Percentiles rank a stretch among this genome's conserved stretches.
Evolutionary conservation across 2,888 invertebrate species (phyloP).

Genomic region (Pardosa pseudoannulata): DNA sequence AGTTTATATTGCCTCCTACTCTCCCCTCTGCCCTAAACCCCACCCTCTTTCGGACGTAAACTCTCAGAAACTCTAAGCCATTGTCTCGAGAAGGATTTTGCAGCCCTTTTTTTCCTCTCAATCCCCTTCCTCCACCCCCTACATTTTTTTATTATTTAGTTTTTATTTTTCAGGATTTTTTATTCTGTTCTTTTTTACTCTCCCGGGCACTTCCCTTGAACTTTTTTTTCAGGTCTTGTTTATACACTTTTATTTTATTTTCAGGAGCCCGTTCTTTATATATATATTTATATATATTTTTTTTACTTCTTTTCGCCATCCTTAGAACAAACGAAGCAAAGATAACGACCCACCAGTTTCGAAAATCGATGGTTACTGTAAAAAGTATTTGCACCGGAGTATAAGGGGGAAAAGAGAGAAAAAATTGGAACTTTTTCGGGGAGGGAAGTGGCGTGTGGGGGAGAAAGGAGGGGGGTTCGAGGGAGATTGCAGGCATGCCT

Average conservation of each 20-base stretch:
- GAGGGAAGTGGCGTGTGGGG: too few relatives aligned
- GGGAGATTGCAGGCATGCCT: background rate
- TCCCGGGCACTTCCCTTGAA: conserved; percentile 22
- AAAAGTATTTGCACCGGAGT: conserved; percentile 64
- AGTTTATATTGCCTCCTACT: conserved; percentile 55
- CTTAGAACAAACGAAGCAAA: conserved; percentile 63
- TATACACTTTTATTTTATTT: conserved; percentile 63
- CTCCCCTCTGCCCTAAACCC: too few relatives aligned
- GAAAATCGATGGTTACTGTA: conserved; percentile 71
- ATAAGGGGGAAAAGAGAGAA: background rate
- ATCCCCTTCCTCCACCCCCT: background rate
- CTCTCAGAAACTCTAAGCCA: conserved; percentile 71
- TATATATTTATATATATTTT: conserved; percentile 22
- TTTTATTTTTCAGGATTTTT: conserved; percentile 29
- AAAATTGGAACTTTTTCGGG: conserved; percentile 8
- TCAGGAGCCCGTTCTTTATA: conserved; percentile 16
- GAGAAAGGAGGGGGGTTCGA: conserved; percentile 4
- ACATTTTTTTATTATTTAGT: conserved; percentile 29
- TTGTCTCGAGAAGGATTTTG: conserved; percentile 69
- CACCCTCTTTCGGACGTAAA: conserved; percentile 44
- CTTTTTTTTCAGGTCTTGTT: conserved; percentile 54
- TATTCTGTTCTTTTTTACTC: conserved; percentile 20
- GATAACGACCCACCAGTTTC: conserved; percentile 69
- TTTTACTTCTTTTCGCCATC: conserved; percentile 18
- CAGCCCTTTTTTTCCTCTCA: conserved; percentile 37